A percentile compares a stretch with the other conserved stretches of the same genome.
Conservation (phyloP, 2,888 invertebrate species). For the Epinotia brunnichana region DNA sequence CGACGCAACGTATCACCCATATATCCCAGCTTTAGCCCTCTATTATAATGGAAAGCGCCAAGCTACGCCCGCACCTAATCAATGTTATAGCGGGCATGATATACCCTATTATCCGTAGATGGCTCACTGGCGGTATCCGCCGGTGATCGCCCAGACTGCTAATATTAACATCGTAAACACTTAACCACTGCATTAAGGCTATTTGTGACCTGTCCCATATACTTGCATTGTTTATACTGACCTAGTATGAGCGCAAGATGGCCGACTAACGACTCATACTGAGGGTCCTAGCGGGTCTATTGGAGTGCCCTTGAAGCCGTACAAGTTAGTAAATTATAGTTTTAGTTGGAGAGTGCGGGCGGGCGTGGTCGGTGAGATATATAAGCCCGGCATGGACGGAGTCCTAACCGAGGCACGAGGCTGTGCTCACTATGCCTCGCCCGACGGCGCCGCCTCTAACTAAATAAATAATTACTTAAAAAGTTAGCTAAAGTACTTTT, state of each 20-base stretch:
- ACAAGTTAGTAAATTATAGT: constrained; percentile 43
- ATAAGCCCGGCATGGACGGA: constrained; percentile 12
- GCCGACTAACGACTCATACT: constrained; percentile 32
- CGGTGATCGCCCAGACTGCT: constrained; percentile 41
- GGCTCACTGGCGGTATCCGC: constrained; percentile 38
- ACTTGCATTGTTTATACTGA: constrained; percentile 23
- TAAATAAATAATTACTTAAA: not conserved
- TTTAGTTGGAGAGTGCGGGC: constrained; percentile 37
- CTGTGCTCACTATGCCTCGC: constrained; percentile 21
- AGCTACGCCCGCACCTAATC: constrained; percentile 47
- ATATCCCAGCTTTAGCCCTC: constrained; percentile 39
- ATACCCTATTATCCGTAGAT: constrained; percentile 47
- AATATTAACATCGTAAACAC: constrained; percentile 43
- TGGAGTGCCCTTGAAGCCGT: constrained; percentile 37
- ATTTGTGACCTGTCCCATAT: constrained; percentile 33
- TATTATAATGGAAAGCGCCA: constrained; percentile 42
- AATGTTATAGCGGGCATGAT: constrained; percentile 47
- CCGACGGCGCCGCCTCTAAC: not conserved
- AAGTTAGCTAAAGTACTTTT: not conserved
- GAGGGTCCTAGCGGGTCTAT: constrained; percentile 16
- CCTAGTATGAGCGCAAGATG: constrained; percentile 22
- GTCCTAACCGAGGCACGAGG: constrained; percentile 16
- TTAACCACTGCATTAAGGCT: constrained; percentile 39
- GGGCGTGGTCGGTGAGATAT: constrained; percentile 17
- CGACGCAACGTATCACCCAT: constrained; percentile 28